Percentiles rank a stretch among this genome's conserved stretches.
Evolutionary conservation across 2,888 invertebrate genomes (phyloP).

Genomic region (Ctena decussata): DNA sequence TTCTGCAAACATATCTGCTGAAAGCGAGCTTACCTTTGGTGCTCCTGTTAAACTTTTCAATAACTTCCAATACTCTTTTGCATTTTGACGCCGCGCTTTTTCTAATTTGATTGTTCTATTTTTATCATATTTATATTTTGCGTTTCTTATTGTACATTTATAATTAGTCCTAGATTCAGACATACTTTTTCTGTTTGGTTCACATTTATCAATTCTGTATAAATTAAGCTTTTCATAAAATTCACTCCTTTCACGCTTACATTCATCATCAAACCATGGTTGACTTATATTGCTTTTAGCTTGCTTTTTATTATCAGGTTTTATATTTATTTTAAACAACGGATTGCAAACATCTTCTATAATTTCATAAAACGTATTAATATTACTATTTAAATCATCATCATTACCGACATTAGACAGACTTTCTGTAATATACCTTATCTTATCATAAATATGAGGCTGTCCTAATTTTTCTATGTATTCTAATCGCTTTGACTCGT

Average conservation of each 20-base stretch:
- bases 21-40: not conserved
- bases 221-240: constrained; percentile 1
- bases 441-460: too few relatives aligned
- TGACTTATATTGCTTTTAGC: not conserved
- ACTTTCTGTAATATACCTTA: too few relatives aligned
- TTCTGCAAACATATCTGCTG: not conserved
- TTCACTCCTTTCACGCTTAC: not conserved
- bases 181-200: too few relatives aligned
- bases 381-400: not conserved
- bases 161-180: constrained; percentile 1
- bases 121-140: too few relatives aligned
- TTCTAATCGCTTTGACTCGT: too few relatives aligned
- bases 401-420: not conserved
- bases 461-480: too few relatives aligned
- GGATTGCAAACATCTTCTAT: not conserved
- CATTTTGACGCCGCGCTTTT: too few relatives aligned
- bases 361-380: not conserved
- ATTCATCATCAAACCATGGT: too few relatives aligned
- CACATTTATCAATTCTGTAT: not conserved
- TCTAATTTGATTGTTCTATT: too few relatives aligned
- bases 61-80: too few relatives aligned
- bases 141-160: not conserved
- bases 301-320: not conserved
- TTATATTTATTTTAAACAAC: not conserved
- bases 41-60: not conserved